A percentile compares a stretch with the other conserved stretches of the same genome.
Evolutionary conservation across 2,113 vertebrate genomes (phyloP).

Genomic region (Passer domesticus): DNA sequence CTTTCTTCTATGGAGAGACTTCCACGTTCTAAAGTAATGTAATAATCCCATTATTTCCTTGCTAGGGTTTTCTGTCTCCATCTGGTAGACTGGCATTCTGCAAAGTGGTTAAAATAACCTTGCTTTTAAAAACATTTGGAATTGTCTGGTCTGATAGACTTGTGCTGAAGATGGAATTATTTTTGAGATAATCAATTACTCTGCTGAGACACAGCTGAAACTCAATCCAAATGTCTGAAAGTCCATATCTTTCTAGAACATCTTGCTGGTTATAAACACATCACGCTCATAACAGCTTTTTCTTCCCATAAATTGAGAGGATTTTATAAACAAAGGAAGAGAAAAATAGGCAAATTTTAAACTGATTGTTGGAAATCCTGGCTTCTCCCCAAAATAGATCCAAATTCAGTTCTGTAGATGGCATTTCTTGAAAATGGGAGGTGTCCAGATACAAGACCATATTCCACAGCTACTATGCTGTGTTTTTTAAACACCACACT

Average conservation of each 20-base stretch:
- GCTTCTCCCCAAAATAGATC: too few relatives aligned
- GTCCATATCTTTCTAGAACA: background rate
- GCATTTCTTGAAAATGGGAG: too few relatives aligned
- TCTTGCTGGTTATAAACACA: background rate
- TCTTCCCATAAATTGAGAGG: background rate
- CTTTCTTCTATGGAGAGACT: background rate
- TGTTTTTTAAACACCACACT: background rate
- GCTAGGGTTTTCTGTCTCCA: background rate
- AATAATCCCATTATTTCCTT: background rate
- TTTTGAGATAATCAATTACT: background rate
- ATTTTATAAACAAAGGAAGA: background rate
- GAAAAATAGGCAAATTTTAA: background rate
- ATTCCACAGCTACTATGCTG: background rate
- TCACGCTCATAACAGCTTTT: background rate
- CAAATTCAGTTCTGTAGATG: too few relatives aligned
- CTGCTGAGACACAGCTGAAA: background rate
- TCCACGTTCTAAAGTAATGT: background rate
- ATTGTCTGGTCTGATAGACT: background rate
- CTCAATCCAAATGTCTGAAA: background rate
- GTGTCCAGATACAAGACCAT: too few relatives aligned
- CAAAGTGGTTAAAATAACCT: background rate
- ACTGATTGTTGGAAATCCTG: background rate
- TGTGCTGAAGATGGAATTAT: background rate
- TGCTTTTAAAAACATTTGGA: background rate
- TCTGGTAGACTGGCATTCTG: background rate